These are phyloP conservation scores for Ichneumoninae sp. DNA, from an alignment of 2,888 invertebrate species.

Conservation along the genomic window DNA sequence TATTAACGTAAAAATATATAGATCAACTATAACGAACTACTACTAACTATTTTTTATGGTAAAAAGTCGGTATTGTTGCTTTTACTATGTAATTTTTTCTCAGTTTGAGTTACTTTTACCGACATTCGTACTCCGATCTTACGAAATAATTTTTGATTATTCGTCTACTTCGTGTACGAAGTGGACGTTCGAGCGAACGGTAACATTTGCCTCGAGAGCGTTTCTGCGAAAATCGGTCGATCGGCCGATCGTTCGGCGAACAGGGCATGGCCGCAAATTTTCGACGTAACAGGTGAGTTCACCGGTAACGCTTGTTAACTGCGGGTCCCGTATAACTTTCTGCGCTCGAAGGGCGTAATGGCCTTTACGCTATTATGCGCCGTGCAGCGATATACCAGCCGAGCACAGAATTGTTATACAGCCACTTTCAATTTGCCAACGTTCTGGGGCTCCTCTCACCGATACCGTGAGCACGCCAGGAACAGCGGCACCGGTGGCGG, in stretches of 20 bases:
- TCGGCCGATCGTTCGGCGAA: background rate
- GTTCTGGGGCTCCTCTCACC: background rate
- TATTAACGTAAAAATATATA: too few relatives aligned
- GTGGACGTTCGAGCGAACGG: background rate
- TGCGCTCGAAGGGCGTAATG: conserved; percentile 62
- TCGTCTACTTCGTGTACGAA: too few relatives aligned
- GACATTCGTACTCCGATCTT: too few relatives aligned
- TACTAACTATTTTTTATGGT: too few relatives aligned
- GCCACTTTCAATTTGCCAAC: conserved; percentile 58
- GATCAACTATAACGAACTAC: too few relatives aligned
- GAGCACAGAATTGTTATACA: conserved; percentile 40
- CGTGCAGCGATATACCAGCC: conserved; percentile 8
- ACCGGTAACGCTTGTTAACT: conserved; percentile 36
- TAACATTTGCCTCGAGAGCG: background rate
- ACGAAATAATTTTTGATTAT: too few relatives aligned
- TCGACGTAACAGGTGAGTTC: conserved; percentile 1
- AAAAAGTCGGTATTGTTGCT: too few relatives aligned
- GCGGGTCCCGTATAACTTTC: conserved; percentile 60
- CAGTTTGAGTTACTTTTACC: too few relatives aligned
- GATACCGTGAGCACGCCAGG: background rate
- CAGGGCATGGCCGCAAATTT: background rate
- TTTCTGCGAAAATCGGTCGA: background rate
- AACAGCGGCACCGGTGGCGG: background rate
- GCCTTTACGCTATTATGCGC: background rate
- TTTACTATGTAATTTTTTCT: too few relatives aligned